Evolutionary conservation across 2,888 invertebrate genomes (phyloP), one percentile per base, ranked within the genome.

Genomic region (Megamerina dolium): DNA sequence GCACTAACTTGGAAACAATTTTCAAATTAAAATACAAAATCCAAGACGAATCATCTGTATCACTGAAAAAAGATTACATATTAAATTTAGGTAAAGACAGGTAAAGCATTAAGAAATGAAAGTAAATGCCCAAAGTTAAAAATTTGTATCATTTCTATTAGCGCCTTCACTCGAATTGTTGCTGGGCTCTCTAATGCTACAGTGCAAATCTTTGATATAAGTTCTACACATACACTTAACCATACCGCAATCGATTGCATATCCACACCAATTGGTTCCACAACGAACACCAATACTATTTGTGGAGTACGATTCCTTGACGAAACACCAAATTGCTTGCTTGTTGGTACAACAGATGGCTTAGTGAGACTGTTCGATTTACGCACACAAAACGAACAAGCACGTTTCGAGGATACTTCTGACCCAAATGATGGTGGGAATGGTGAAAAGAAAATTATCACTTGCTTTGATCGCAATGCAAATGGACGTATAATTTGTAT

Each of bases 401-500:
- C 76, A 2, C 44, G 52, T 9, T 66, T 63, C 45, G 41, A 53
- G 13, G 43, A 53, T 26, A 26, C 9, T n/a, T 8, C 14, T 12
- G 37, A 45, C 2, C 4, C 8, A 14, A 13, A 74, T 55, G 67
- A 32, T 9, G 20, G 13, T 10, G 45, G 13, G 43, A 48, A 35
- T 9, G 32, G 18, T 10, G 30, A 16, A 5, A 51, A 57, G 2
- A 80, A 81, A 58, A 77, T 81, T 2, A 76, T 85, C 34, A 77
- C 77, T 16, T 80, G 83, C 55, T 85, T 90, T 73, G 90, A 89
- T 64, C 66, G 87, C 3, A 85, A 84, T 17, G 74, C 77, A 41
- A 81, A 83, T 51, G 82, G 83, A 23, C 73, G 80, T 20, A 73
- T 87, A 37, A 56, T 91, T 43, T 83, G 85, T 61, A 83, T 81